Base-by-base conservation (phyloP, 2,888 invertebrate species). In the Emmelina monodactyla region DNA sequence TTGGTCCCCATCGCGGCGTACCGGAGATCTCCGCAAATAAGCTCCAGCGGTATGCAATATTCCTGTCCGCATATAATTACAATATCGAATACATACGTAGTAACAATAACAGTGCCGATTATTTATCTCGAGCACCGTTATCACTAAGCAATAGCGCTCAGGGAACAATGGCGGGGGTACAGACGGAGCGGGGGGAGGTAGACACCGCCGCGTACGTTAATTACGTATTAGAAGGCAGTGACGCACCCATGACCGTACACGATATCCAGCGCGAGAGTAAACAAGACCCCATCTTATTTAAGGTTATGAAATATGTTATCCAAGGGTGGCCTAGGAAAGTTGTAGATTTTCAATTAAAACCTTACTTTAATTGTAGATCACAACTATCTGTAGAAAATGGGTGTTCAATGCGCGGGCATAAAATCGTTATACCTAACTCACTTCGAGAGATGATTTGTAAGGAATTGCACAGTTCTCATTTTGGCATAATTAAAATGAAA, bases 41-140 rank as follows among this genome's bases (percentile, higher is more conserved):
- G 19, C 9, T 9, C 5, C 19, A 19, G 9, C 19, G 19, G 6
- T 19, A 19, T 9, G 19, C 19, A 19, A 16, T 19, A 10, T 22
- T 30, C 13, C 14, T 30, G 6, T 19, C 19, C 19, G 19, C 19
- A 6, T 47, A 43, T 25, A 42, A 45, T 38, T 45, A 43, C 14
- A 19, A 19, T 6, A 19, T 19, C 5, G 6, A 19, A 9, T 19
- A 19, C 19, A 5, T 19, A 19, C 6, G 9, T 6, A 19, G 19
- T 19, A 5, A 9, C 9, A 19, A 19, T 19, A 19, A 19, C 19
- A 19, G 19, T 19, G 19, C 19, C 5, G 19, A 19, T 19, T 19
- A 19, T 11, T 30, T 7, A 13, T 14, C 3, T 31, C 31, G n/a
- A 4, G 28, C 4, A n/a, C 28, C 7, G 28, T n/a, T n/a, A n/a